Conservation (phyloP, 1,140 invertebrate species). For the Drosophila jambulina region DNA sequence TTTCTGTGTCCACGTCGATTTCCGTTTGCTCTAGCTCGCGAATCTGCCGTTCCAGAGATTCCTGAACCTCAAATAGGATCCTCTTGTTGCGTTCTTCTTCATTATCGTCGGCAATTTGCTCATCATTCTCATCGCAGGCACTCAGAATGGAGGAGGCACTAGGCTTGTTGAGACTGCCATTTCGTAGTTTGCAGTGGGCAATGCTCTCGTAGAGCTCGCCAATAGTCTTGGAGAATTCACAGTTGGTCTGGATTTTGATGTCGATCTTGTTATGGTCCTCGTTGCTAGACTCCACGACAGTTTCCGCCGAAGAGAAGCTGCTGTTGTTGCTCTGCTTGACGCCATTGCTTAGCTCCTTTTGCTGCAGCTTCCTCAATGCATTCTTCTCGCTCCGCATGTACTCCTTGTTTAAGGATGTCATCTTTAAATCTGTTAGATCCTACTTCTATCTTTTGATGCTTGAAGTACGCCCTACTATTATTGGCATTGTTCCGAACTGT, state of each 20-base stretch:
- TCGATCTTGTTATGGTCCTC: slow-evolving; percentile 83
- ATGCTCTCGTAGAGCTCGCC: slow-evolving; percentile 82
- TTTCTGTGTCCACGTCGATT: slow-evolving; percentile 92
- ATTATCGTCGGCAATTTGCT: slow-evolving; percentile 65
- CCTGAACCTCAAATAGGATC: slow-evolving; percentile 92
- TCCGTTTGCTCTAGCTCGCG: slow-evolving; percentile 91
- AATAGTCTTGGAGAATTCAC: slow-evolving; percentile 83
- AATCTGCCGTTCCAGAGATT: slow-evolving; percentile 92
- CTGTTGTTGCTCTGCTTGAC: slow-evolving; percentile 28
- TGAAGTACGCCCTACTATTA: slow-evolving; percentile 44
- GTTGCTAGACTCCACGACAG: slow-evolving; percentile 52
- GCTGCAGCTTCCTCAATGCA: slow-evolving; percentile 69
- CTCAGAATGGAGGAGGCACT: slow-evolving; percentile 43
- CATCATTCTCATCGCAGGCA: slow-evolving; percentile 81
- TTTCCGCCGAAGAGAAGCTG: slow-evolving; percentile 44
- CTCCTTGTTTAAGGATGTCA: slow-evolving; percentile 85
- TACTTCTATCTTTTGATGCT: slow-evolving; percentile 87
- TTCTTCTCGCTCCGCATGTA: slow-evolving; percentile 84
- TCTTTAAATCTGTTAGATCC: slow-evolving; percentile 87
- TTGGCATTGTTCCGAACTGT: slow-evolving; percentile 36
- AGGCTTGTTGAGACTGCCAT: slow-evolving; percentile 50
- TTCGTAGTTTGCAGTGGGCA: slow-evolving; percentile 49
- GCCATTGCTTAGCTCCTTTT: slow-evolving; percentile 59
- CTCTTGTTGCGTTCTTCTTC: slow-evolving; percentile 86
- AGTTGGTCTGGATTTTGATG: slow-evolving; percentile 84